These are phyloP conservation scores for Pomatorhinus ruficollis DNA, from an alignment of 2,113 vertebrate genomes.

Conservation along the genomic window DNA sequence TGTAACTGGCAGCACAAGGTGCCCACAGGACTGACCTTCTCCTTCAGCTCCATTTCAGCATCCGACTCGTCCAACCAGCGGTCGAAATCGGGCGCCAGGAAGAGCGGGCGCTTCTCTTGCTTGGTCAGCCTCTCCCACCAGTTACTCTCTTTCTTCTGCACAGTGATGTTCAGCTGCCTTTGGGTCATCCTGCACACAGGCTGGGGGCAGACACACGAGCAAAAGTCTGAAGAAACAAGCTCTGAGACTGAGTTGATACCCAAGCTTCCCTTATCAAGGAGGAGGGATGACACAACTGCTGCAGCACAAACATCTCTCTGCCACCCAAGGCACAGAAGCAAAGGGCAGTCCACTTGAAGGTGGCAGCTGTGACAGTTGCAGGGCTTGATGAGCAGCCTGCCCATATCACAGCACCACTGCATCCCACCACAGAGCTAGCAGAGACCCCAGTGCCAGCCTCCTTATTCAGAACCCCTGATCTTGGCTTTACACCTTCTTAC, in stretches of 20 bases:
- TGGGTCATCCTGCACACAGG: constrained; percentile 85
- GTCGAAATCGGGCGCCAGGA: constrained; percentile 91
- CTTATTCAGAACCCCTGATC: not conserved
- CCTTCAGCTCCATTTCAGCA: constrained; percentile 91
- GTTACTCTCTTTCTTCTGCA: constrained; percentile 83
- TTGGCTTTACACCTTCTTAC: not conserved
- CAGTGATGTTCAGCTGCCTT: constrained; percentile 88
- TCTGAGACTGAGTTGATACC: not conserved
- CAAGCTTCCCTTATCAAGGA: not conserved
- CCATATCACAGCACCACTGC: not conserved
- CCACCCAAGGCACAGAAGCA: not conserved
- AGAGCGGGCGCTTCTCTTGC: constrained; percentile 89
- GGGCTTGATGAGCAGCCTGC: not conserved
- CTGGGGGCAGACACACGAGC: constrained; percentile 59
- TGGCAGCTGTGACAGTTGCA: not conserved
- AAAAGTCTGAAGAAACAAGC: not conserved
- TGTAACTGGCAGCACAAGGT: not conserved
- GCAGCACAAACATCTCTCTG: not conserved
- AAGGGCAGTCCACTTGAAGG: not conserved
- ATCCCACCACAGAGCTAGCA: not conserved
- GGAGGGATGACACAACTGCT: not conserved
- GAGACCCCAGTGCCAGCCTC: not conserved
- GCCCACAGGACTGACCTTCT: constrained; percentile 78
- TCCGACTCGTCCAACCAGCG: constrained; percentile 97
- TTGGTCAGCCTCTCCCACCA: constrained; percentile 92